phyloP scores from a whole-genome alignment of 1,140 invertebrate species.

The Magallana angulata region DNA sequence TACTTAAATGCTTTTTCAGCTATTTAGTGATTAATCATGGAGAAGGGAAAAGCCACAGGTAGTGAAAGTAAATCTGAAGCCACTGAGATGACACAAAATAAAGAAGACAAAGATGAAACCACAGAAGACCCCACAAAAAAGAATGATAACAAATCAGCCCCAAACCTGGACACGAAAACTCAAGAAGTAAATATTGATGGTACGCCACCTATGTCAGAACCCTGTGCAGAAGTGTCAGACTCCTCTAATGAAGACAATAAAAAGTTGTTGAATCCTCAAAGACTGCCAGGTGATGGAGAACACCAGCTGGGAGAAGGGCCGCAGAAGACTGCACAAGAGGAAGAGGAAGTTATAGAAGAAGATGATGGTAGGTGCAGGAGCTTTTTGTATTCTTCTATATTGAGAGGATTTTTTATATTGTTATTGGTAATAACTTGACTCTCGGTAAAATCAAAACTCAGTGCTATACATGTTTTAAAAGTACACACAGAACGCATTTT shows the following conservation, averaged over 20 bases:
- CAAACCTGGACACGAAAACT: background rate
- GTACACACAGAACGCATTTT: no score
- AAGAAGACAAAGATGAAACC: background rate
- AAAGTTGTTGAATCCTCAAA: background rate
- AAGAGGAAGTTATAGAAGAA: background rate
- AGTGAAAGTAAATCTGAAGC: background rate
- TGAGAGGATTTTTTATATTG: no score
- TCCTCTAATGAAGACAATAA: background rate
- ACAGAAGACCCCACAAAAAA: background rate
- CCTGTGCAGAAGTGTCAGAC: background rate
- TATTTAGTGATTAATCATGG: background rate
- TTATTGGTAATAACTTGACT: no score
- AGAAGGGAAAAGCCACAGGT: background rate
- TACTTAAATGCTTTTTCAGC: background rate
- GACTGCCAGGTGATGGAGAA: slow-evolving; percentile 10
- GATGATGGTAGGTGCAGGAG: background rate
- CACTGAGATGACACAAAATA: background rate
- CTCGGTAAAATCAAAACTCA: no score
- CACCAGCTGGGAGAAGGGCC: background rate
- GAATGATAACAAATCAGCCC: background rate
- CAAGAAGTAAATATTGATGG: background rate
- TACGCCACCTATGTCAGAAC: background rate
- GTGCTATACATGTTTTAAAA: no score
- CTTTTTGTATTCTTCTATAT: no score
- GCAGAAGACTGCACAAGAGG: background rate